Percentiles rank a stretch among this genome's conserved stretches.
Conservation (phyloP, 2,113 vertebrate species). For the Sinosuthora webbiana region DNA sequence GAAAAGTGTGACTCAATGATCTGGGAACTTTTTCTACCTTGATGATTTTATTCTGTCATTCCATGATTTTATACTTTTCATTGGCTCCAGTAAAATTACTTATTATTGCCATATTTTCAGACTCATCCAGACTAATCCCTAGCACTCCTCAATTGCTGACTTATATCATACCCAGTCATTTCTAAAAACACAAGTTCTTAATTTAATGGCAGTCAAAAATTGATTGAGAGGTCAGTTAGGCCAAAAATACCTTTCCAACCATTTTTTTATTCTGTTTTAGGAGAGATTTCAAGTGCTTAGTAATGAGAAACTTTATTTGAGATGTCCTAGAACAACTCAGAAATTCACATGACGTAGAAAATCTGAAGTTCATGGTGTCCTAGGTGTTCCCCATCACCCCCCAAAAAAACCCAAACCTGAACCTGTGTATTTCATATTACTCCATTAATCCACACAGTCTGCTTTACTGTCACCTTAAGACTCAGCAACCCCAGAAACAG, state of each 20-base stretch:
- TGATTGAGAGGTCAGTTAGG: background rate
- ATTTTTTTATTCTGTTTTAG: background rate
- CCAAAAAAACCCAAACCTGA: fast-evolving
- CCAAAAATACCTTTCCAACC: background rate
- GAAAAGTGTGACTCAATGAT: background rate
- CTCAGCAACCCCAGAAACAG: fast-evolving
- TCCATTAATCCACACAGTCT: background rate
- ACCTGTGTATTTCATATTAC: background rate
- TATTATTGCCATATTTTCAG: background rate
- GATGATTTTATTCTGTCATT: background rate
- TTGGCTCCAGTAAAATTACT: background rate
- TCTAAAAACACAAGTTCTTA: background rate
- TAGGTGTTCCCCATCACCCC: background rate
- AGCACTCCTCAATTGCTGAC: background rate
- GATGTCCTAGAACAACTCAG: background rate
- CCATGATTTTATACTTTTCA: background rate
- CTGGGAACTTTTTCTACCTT: background rate
- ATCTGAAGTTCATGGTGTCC: background rate
- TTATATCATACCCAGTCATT: background rate
- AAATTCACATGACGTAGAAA: background rate
- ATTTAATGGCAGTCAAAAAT: background rate
- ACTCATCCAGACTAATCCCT: background rate
- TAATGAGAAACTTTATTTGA: background rate
- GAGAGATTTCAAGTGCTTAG: background rate
- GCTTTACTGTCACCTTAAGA: background rate